Conservation (phyloP, 2,888 invertebrate genomes). For the Trissolcus japonicus region DNA sequence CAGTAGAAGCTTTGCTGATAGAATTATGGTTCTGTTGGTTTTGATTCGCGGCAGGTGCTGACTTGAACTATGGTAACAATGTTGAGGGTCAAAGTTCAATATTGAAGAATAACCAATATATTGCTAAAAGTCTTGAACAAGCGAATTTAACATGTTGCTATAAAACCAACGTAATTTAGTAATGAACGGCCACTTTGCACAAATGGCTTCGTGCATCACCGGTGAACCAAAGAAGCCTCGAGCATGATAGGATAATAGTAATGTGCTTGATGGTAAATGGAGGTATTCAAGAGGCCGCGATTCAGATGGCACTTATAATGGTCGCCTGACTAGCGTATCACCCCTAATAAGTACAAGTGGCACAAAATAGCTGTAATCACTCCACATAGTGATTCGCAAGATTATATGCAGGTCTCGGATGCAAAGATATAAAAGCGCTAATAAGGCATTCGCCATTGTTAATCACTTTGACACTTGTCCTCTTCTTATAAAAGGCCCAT, state of each 20-base stretch:
- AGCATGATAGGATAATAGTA: conserved; percentile 76
- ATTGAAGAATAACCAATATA: too few species aligned
- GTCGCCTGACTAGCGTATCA: conserved; percentile 72
- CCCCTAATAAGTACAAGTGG: conserved; percentile 76
- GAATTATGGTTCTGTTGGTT: too few species aligned
- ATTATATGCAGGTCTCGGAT: conserved; percentile 63
- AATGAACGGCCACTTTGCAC: conserved; percentile 76
- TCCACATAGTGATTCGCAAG: conserved; percentile 71
- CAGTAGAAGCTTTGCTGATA: too few species aligned
- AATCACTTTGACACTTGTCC: conserved; percentile 48
- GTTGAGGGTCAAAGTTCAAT: too few species aligned
- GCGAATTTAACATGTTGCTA: conserved; percentile 70
- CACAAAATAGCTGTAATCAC: conserved; percentile 76
- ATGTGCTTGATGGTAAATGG: conserved; percentile 76
- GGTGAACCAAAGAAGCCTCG: conserved; percentile 70
- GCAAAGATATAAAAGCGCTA: conserved; percentile 56
- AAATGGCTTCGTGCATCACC: conserved; percentile 74
- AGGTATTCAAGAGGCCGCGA: conserved; percentile 75
- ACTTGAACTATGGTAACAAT: not conserved
- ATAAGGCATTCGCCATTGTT: conserved; percentile 57
- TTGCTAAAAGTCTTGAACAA: conserved; percentile 45
- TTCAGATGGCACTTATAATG: conserved; percentile 76
- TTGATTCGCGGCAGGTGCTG: too few species aligned
- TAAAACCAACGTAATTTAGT: conserved; percentile 75
- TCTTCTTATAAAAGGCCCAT: too few species aligned